These are phyloP conservation scores for Lacerta agilis DNA, from an alignment of 2,797 vertebrate species.

Conservation along the genomic window DNA sequence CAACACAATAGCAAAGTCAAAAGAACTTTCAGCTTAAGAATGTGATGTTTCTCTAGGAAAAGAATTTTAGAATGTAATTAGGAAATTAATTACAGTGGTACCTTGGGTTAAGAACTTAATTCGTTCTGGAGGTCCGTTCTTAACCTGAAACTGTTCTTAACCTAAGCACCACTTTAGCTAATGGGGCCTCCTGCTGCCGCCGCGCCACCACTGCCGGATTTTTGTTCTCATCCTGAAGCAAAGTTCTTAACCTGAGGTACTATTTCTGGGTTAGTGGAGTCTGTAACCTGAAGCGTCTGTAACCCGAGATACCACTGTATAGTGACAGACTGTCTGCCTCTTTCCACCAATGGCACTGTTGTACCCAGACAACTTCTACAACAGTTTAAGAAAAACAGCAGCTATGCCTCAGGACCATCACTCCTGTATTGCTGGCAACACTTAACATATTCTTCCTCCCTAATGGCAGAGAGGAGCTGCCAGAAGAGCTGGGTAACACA, in stretches of 20 bases:
- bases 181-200: no score
- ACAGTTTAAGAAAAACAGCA: not conserved
- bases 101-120: no score
- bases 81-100: not conserved
- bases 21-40: not conserved
- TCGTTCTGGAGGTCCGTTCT: no score
- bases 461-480: not conserved
- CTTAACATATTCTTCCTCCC: not conserved
- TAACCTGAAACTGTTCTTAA: no score
- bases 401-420: not conserved
- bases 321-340: not conserved
- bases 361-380: not conserved
- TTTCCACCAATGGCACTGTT: not conserved
- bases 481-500: not conserved
- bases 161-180: no score
- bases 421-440: not conserved
- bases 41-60: not conserved
- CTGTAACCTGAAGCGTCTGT: no score
- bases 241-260: no score
- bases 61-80: not conserved
- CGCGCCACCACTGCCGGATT: no score
- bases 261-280: no score
- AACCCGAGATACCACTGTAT: no score
- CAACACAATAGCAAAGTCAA: not conserved
- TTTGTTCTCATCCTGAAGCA: no score